phyloP scores from a whole-genome alignment of 2,888 invertebrate genomes.

The Agrotis ipsilon region DNA sequence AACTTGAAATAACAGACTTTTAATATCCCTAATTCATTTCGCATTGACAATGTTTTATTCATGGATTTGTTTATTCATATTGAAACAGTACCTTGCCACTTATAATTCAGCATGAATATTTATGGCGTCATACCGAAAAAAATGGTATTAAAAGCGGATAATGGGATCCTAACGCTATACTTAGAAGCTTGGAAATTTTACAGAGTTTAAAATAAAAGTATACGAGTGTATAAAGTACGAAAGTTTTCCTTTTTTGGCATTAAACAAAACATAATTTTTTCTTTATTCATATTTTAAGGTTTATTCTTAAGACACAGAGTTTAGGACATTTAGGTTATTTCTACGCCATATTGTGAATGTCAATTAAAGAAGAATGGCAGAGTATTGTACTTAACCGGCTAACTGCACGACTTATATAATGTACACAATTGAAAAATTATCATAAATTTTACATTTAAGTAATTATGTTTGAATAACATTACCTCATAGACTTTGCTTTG shows the following conservation, averaged over 20 bases:
- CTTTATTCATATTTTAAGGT: too few species aligned
- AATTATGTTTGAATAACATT: not conserved
- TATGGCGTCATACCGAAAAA: conserved; percentile 28
- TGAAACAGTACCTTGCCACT: conserved; percentile 39
- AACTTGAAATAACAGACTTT: conserved; percentile 24
- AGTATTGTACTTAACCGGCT: not conserved
- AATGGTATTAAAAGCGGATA: conserved; percentile 12
- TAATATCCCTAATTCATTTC: conserved; percentile 42
- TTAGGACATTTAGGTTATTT: too few species aligned
- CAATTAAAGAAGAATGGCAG: too few species aligned
- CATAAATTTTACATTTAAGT: too few species aligned
- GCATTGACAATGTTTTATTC: conserved; percentile 41
- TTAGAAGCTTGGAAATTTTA: not conserved
- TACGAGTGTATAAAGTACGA: not conserved
- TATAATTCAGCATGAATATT: conserved; percentile 44
- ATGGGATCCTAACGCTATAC: not conserved
- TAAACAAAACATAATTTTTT: too few species aligned
- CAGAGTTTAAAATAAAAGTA: not conserved
- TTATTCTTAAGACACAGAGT: too few species aligned
- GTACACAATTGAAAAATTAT: too few species aligned
- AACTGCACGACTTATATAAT: not conserved
- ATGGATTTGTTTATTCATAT: conserved; percentile 40
- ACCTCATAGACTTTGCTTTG: not conserved
- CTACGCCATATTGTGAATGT: too few species aligned
- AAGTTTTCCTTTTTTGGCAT: too few species aligned